Evolutionary conservation across 53 echinoderm and acorn worm species (phyloP), one percentile per base, ranked within the genome.

Genomic region (Astropecten irregularis): DNA sequence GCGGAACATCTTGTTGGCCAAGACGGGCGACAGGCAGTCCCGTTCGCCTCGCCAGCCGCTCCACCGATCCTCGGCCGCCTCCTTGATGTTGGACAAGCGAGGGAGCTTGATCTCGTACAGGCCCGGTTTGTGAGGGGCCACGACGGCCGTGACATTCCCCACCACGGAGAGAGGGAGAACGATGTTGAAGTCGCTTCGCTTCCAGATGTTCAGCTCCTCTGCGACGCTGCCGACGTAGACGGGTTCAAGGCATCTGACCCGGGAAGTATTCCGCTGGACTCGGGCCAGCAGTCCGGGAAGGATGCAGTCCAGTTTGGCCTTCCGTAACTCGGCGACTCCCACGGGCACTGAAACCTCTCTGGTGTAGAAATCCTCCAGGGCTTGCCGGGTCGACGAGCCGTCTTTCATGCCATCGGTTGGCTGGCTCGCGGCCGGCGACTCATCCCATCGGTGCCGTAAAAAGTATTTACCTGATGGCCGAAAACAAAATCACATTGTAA

Each of bases 201-300:
- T 22, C 38, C 53, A 14, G 16, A 68, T 28, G 27, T 42, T 37
- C 32, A 85, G 21, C 21, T 51, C 73, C 35, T 85, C 85, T 1
- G 40, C 85, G 8, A 49, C 30, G 46, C 85, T 85, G 15, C 85
- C 85, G 33, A 85, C 73, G 46, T 85, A 73, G 11, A 85, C 58
- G 0, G 85, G 74, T 33, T 73, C 73, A 0, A 85, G 65, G 18
- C 85, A 72, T 11, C 85, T 46, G 11, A 73, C 64, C 14, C 63
- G 18, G 21, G 85, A 85, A 16, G 73, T 73, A 34, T 85, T 85
- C 22, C 85, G 40, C 64, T 85, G 85, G 50, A 85, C 20, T 74
- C 62, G 31, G 38, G 85, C 70, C 37, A 85, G 40, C 16, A 85
- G 58, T 39, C 85, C 70, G 61, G 73, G 61, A 21, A 73, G n/a